Percentiles rank a stretch among this genome's conserved stretches.
phyloP scores from a whole-genome alignment of 1,140 invertebrate genomes.

The Bombus balteatus region DNA sequence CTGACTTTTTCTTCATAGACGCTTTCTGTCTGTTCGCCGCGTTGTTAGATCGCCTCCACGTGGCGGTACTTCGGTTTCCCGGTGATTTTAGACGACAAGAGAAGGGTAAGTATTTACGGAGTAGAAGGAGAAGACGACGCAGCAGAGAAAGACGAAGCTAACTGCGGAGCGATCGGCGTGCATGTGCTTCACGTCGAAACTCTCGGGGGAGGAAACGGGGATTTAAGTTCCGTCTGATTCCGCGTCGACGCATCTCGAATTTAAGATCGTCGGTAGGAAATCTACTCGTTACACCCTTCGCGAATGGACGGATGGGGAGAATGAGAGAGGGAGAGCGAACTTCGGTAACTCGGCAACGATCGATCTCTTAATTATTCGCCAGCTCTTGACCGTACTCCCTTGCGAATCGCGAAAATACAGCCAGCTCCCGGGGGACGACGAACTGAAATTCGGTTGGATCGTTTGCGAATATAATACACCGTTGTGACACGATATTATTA shows the following conservation, averaged over 20 bases:
- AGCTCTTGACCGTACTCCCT: slow-evolving; percentile 25
- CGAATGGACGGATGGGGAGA: neutral
- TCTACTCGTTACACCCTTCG: slow-evolving; percentile 41
- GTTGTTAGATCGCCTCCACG: neutral
- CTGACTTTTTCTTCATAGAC: neutral
- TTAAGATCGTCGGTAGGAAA: slow-evolving; percentile 51
- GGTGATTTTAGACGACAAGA: neutral
- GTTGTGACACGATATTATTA: neutral
- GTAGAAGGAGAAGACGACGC: neutral
- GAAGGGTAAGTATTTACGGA: too few relatives aligned
- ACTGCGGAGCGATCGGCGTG: neutral
- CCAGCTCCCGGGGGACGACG: neutral
- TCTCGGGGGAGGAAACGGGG: slow-evolving; percentile 22
- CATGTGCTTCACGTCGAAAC: neutral
- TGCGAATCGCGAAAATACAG: slow-evolving; percentile 9
- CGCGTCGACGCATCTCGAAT: slow-evolving; percentile 53
- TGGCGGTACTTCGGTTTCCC: too few relatives aligned
- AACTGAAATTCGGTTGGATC: neutral
- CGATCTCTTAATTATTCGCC: slow-evolving; percentile 43
- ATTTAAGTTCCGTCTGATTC: slow-evolving; percentile 53
- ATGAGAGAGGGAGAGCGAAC: neutral
- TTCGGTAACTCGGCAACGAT: slow-evolving; percentile 31
- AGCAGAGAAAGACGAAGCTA: too few relatives aligned
- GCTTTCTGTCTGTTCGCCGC: neutral
- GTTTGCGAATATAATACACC: neutral